Base-by-base conservation (phyloP, 2,113 vertebrate species). In the Podilymbus podiceps region DNA sequence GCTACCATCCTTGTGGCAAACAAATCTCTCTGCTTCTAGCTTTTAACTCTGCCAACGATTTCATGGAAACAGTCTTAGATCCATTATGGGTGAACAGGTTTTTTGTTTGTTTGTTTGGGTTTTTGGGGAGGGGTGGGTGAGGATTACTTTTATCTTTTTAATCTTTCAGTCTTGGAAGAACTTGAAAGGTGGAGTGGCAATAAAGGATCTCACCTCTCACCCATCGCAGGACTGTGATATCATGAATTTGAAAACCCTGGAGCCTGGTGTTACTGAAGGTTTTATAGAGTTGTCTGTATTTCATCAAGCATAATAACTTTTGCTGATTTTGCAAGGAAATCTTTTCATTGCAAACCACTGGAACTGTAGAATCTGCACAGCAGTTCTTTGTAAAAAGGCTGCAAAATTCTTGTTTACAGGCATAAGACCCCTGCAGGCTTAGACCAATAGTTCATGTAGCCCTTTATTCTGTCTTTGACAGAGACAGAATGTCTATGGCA, bases 281-380 rank as follows among this genome's bases (percentile, higher is more conserved):
- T 97, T 96, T 91, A 89, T 88, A 35, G 40, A 76, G 11, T 53
- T 90, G 52, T 89, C 79, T 96, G 66, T 69, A 62, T 47, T 92
- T 84, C 44, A 63, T 58, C 46, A 86, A 85, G 64, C 30, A 24
- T 63, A 90, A 40, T 85, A 77, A 68, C n/a, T 95, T 40, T 86
- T 73, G 44, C 67, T 77, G 62, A 71, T 60, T 92, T 90, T 88
- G 5, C 42, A 76, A 68, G 35, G 52, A 93, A 72, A 75, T 40
- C 4, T 75, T 85, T 50, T 64, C 28, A 22, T 56, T 53, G 38
- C 53, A 64, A 30, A 85, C 40, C n/a, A 33, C 25, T 33, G 11
- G 14, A 53, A 81, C 17, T 38, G 25, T 25, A 76, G 42, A 56
- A 76, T 30, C 24, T 59, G 16, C 55, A 46, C 46, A 64, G 52